Percentiles rank a stretch among this genome's conserved stretches.
phyloP scores from a whole-genome alignment of 2,888 invertebrate genomes.

The Trachelus iudaicus region DNA sequence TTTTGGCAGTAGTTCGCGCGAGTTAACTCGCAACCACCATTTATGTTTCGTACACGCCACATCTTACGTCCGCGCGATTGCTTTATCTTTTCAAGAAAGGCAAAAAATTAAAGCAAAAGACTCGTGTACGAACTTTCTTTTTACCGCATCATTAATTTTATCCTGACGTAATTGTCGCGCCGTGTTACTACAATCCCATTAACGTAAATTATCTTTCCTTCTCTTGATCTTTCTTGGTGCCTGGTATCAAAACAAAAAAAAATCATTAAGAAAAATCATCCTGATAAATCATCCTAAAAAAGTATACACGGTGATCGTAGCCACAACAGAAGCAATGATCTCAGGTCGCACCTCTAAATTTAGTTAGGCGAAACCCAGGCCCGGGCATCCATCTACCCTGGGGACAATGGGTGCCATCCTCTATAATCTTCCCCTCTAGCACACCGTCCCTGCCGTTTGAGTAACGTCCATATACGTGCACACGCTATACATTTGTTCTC shows the following conservation, averaged over 20 bases:
- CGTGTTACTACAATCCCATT: background rate
- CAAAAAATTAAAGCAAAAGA: background rate
- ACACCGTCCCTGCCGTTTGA: background rate
- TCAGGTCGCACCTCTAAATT: slow-evolving; percentile 8
- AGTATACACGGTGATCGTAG: background rate
- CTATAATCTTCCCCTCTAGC: background rate
- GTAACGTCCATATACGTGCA: background rate
- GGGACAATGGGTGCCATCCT: slow-evolving; percentile 8
- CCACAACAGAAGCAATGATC: background rate
- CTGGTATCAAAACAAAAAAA: too few species aligned
- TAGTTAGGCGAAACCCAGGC: slow-evolving; percentile 7
- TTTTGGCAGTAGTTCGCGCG: too few species aligned
- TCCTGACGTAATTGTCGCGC: background rate
- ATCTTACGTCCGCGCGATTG: background rate
- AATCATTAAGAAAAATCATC: too few species aligned
- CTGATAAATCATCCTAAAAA: too few species aligned
- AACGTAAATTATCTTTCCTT: background rate
- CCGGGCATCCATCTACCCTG: slow-evolving; percentile 9
- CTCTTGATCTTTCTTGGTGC: too few species aligned
- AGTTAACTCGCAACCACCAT: background rate
- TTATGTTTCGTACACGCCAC: background rate
- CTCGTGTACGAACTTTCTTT: background rate
- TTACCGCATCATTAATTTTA: background rate
- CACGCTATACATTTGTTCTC: slow-evolving; percentile 2
- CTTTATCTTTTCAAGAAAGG: background rate